Conservation (phyloP, 2,888 invertebrate species). For the Eristalinus sepulchralis region DNA sequence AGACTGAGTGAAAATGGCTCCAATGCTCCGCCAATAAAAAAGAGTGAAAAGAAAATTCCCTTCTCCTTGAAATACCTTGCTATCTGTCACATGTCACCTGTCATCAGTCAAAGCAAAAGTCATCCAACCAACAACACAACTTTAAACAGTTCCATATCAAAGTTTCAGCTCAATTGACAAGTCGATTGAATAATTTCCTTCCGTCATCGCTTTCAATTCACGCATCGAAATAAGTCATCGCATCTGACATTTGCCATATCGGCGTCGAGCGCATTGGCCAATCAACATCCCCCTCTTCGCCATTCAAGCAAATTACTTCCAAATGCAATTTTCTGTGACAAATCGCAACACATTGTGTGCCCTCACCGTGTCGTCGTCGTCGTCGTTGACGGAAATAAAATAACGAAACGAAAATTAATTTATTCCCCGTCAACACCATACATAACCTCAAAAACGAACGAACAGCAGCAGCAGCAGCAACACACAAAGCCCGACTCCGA, state of each 20-base stretch:
- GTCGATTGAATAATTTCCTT: constrained; percentile 6
- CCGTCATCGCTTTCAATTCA: neutral
- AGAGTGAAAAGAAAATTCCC: too few relatives aligned
- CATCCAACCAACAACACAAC: neutral
- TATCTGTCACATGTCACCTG: too few relatives aligned
- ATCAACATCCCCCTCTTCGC: constrained; percentile 22
- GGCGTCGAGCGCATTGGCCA: neutral
- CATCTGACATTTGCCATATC: constrained; percentile 5
- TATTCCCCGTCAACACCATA: constrained; percentile 67
- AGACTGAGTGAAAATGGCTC: too few relatives aligned
- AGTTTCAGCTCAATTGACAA: neutral
- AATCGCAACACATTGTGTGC: constrained; percentile 67
- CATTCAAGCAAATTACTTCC: constrained; percentile 48
- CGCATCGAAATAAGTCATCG: neutral
- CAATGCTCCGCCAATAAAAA: too few relatives aligned
- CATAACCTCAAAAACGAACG: constrained; percentile 21
- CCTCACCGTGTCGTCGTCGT: constrained; percentile 42
- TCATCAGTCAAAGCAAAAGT: neutral
- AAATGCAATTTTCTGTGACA: constrained; percentile 71
- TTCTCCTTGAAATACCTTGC: too few relatives aligned
- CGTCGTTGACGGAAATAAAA: neutral
- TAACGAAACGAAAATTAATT: constrained; percentile 61
- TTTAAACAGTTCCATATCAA: neutral
- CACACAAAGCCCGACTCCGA: constrained; percentile 26
- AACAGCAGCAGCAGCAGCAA: constrained; percentile 29